Conservation (phyloP, 2,113 vertebrate genomes). For the Psammodynastes pulverulentus region DNA sequence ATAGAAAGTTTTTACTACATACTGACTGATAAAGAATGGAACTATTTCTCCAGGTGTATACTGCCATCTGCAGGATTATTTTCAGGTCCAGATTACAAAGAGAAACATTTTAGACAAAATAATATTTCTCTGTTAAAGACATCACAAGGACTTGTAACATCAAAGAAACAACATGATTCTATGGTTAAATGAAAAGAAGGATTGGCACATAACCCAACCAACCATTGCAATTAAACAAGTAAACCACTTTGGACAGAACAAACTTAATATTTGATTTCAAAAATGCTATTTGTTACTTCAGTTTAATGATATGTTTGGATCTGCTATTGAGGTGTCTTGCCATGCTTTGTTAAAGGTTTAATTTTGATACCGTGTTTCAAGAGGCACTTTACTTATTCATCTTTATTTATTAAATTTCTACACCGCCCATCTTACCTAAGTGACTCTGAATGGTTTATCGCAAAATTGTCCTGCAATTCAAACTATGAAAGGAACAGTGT, state of each 20-base stretch:
- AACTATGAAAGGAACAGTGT: neutral
- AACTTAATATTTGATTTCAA: neutral
- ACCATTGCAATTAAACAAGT: neutral
- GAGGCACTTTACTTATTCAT: neutral
- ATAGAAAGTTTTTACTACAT: neutral
- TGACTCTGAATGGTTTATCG: neutral
- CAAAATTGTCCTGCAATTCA: neutral
- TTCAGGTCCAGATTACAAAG: slow-evolving; percentile 11
- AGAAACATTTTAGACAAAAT: neutral
- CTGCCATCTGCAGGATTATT: slow-evolving; percentile 61
- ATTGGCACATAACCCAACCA: neutral
- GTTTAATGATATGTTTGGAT: neutral
- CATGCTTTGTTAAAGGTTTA: neutral
- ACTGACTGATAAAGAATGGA: neutral
- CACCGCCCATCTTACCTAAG: neutral
- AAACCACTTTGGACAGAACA: neutral
- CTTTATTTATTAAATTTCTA: neutral
- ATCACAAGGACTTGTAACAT: neutral
- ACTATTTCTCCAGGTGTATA: slow-evolving; percentile 34
- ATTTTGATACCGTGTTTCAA: neutral
- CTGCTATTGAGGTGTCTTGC: neutral
- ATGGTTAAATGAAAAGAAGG: neutral
- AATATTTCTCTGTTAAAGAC: rapidly evolving
- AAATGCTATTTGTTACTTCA: neutral
- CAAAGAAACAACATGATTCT: neutral